phyloP scores from a whole-genome alignment of 2,113 vertebrate genomes.

The Butastur rufipennis region DNA sequence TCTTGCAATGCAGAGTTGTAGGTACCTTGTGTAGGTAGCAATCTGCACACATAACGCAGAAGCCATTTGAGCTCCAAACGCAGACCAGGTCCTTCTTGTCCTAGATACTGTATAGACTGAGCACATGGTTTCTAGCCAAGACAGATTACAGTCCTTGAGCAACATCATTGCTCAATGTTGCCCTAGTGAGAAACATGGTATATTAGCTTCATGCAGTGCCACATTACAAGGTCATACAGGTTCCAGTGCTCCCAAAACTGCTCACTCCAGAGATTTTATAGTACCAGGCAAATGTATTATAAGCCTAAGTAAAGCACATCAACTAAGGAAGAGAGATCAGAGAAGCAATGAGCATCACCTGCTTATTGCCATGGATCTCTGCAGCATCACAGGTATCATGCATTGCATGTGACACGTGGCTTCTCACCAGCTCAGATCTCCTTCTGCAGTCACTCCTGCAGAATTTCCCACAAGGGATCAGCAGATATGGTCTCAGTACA shows the following conservation, averaged over 20 bases:
- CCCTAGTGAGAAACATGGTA: not conserved
- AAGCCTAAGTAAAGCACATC: not conserved
- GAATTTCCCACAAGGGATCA: not conserved
- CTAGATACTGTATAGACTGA: not conserved
- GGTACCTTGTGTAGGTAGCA: not conserved
- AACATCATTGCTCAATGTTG: not conserved
- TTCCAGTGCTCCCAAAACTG: not conserved
- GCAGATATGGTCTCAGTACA: not conserved
- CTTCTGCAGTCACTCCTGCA: not conserved
- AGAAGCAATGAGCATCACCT: not conserved
- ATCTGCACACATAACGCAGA: not conserved
- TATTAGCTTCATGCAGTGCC: not conserved
- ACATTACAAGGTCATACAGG: not conserved
- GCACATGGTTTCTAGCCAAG: not conserved
- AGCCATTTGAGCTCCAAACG: not conserved
- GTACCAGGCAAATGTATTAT: not conserved
- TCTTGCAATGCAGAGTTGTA: not conserved
- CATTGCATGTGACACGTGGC: rapidly evolving
- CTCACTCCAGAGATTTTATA: not conserved
- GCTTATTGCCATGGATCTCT: not conserved
- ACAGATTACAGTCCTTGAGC: not conserved
- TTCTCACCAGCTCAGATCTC: not conserved
- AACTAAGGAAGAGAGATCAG: not conserved
- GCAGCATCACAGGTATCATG: not conserved
- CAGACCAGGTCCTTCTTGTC: not conserved